Evolutionary conservation across 64 coral and sea anemone genomes (phyloP).

Genomic region (Trachythela sp.): DNA sequence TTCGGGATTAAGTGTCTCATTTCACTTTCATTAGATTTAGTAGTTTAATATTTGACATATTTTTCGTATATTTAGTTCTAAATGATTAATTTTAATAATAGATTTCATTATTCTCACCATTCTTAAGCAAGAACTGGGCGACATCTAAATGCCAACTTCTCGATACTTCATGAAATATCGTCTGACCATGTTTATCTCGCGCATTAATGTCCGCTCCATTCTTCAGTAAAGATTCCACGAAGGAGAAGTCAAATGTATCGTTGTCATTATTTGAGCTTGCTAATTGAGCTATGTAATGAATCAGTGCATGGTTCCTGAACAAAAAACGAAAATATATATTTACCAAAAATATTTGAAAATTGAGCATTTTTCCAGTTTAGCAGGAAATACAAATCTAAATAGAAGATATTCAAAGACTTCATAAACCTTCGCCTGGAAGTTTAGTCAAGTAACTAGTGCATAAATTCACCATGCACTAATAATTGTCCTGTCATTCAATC

Average conservation of each 20-base stretch:
- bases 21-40: not conserved
- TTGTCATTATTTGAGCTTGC: constrained; percentile 53
- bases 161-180: constrained; percentile 70
- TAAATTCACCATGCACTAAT: too few species aligned
- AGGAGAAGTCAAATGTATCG: constrained; percentile 80
- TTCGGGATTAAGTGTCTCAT: too few species aligned
- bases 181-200: constrained; percentile 77
- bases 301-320: constrained; percentile 64
- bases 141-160: constrained; percentile 75
- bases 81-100: too few species aligned
- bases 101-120: constrained; percentile 53
- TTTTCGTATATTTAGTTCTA: not conserved
- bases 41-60: not conserved
- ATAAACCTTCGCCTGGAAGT: too few species aligned
- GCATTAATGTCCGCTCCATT: constrained; percentile 75
- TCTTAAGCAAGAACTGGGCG: constrained; percentile 64
- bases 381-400: too few species aligned
- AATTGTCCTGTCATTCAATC: too few species aligned
- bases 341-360: too few species aligned
- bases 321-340: too few species aligned
- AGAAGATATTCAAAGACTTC: too few species aligned
- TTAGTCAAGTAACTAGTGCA: too few species aligned
- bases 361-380: too few species aligned
- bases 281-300: constrained; percentile 81
- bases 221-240: constrained; percentile 71